phyloP scores from a whole-genome alignment of 92 coral and sea anemone species.

The Anthopleura xanthogrammica region DNA sequence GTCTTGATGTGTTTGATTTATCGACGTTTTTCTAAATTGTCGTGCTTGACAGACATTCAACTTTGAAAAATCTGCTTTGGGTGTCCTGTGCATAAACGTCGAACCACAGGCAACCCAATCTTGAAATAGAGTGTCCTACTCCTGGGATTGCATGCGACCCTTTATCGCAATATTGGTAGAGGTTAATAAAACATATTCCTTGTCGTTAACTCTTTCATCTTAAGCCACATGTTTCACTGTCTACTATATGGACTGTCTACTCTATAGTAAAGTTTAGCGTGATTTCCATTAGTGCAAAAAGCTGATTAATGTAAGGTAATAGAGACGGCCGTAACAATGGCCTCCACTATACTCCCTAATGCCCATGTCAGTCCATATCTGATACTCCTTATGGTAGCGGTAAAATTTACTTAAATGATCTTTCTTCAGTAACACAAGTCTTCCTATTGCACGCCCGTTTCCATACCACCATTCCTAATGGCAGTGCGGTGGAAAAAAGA shows the following conservation, averaged over 20 bases:
- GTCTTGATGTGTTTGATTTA: not conserved
- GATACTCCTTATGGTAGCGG: too few relatives aligned
- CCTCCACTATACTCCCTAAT: not conserved
- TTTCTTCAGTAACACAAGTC: too few relatives aligned
- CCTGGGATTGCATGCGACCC: not conserved
- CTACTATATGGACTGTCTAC: not conserved
- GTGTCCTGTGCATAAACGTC: not conserved
- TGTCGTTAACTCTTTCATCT: not conserved
- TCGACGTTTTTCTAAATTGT: not conserved
- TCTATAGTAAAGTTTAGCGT: not conserved
- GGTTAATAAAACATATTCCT: not conserved
- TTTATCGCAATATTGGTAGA: not conserved
- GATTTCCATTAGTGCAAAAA: too few relatives aligned
- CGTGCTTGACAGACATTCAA: not conserved
- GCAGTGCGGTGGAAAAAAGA: too few relatives aligned
- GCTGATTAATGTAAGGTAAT: not conserved
- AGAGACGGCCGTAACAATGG: not conserved
- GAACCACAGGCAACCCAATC: not conserved
- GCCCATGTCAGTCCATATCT: too few relatives aligned
- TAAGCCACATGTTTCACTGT: too few relatives aligned
- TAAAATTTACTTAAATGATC: too few relatives aligned
- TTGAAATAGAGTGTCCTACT: not conserved
- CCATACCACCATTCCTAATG: too few relatives aligned
- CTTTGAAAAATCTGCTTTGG: not conserved
- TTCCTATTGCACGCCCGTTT: too few relatives aligned